A percentile compares a stretch with the other conserved stretches of the same genome.
These are phyloP conservation scores for Montipora capitata DNA, from an alignment of 92 coral and sea anemone species.

Conservation along the genomic window DNA sequence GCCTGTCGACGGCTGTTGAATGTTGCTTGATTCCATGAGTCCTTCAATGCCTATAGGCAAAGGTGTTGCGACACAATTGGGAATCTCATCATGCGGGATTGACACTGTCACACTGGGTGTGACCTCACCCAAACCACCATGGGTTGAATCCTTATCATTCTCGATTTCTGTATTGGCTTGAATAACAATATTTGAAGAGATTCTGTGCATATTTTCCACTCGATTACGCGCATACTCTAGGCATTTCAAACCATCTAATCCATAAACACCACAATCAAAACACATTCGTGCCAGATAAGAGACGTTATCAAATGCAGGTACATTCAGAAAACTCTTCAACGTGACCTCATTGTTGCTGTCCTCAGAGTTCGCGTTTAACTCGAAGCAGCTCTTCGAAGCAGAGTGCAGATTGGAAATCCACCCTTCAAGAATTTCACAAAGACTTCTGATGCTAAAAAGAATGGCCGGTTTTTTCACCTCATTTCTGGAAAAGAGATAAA, in stretches of 20 bases:
- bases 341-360: not conserved
- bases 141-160: not conserved
- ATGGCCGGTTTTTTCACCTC: slow-evolving; percentile 68
- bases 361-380: not conserved
- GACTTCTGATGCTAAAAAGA: slow-evolving; percentile 56
- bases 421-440: slow-evolving; percentile 52
- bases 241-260: slow-evolving; percentile 22
- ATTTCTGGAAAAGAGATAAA: slow-evolving; percentile 66
- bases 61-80: not conserved
- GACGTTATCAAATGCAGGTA: slow-evolving; percentile 41
- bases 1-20: not conserved
- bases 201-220: not conserved
- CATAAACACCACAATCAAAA: slow-evolving; percentile 80
- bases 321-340: slow-evolving; percentile 63
- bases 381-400: slow-evolving; percentile 53
- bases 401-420: slow-evolving; percentile 74
- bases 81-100: not conserved
- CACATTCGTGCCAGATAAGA: slow-evolving; percentile 78
- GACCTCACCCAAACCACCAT: too few species aligned
- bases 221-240: not conserved
- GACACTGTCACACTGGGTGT: not conserved
- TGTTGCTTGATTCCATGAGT: not conserved
- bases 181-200: not conserved
- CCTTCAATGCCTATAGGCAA: not conserved
- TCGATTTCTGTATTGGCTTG: not conserved